These are phyloP conservation scores for Etheostoma nigrum DNA, from an alignment of 2,797 vertebrate species.

Conservation along the genomic window DNA sequence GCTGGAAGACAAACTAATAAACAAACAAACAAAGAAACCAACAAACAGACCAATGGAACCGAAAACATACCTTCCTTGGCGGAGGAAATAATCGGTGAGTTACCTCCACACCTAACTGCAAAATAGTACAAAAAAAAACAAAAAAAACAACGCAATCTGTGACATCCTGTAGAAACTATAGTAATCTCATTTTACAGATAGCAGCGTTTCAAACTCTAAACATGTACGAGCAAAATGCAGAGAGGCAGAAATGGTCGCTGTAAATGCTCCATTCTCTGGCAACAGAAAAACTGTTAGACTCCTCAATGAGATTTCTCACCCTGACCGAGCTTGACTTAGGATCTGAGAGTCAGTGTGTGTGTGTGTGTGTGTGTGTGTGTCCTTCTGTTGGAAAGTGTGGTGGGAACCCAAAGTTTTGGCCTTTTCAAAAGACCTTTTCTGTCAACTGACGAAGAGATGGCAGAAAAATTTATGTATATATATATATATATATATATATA, in stretches of 20 bases:
- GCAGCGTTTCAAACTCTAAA: slow-evolving; percentile 17
- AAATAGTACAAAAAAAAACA: background rate
- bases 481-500: background rate
- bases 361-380: background rate
- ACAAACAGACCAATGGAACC: no score
- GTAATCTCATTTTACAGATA: background rate
- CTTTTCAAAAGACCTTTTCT: slow-evolving; percentile 23
- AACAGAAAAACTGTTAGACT: slow-evolving; percentile 30
- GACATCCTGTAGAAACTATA: background rate
- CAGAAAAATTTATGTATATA: no score
- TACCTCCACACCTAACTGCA: background rate
- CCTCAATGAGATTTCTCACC: slow-evolving; percentile 17
- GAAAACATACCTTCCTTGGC: no score
- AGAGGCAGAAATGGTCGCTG: slow-evolving; percentile 4
- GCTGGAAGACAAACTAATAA: no score
- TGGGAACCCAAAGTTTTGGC: background rate
- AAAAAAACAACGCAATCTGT: background rate
- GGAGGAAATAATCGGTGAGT: background rate
- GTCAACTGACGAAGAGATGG: background rate
- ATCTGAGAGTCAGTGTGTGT: background rate
- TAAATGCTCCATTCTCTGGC: slow-evolving; percentile 34
- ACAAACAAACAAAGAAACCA: no score
- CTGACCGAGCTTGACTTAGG: background rate
- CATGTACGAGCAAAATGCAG: background rate
- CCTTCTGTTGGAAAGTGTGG: background rate